Evolutionary conservation across 2,797 vertebrate species (phyloP).

Genomic region (Pelobates cultripes): DNA sequence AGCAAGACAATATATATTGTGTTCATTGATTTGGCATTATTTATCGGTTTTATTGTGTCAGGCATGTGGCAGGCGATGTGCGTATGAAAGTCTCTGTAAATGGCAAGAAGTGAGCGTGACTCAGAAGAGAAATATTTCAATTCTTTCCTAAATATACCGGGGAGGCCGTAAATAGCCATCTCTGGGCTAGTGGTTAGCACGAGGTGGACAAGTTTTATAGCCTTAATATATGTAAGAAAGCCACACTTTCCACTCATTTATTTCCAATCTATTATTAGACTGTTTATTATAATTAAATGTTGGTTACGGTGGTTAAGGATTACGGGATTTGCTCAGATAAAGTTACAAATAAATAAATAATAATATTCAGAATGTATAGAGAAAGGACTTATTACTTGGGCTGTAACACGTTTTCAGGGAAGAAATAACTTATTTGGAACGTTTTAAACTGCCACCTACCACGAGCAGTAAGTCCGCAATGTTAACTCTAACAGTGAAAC

Average conservation of each 20-base stretch:
- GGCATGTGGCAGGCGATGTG: neutral
- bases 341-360: slow-evolving; percentile 59
- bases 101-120: slow-evolving; percentile 23
- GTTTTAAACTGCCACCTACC: slow-evolving; percentile 60
- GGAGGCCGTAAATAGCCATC: slow-evolving; percentile 30
- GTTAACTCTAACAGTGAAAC: too few relatives aligned
- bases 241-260: slow-evolving; percentile 57
- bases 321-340: slow-evolving; percentile 64
- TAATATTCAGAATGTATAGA: slow-evolving; percentile 17
- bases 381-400: slow-evolving; percentile 43
- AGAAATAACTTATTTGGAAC: slow-evolving; percentile 13
- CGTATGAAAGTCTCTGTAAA: neutral
- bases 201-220: slow-evolving; percentile 54
- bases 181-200: slow-evolving; percentile 40
- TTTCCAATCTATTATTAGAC: slow-evolving; percentile 64
- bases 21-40: too few relatives aligned
- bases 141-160: slow-evolving; percentile 41
- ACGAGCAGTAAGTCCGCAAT: too few relatives aligned
- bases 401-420: slow-evolving; percentile 23
- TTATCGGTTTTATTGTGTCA: neutral
- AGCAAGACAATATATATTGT: too few relatives aligned
- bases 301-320: slow-evolving; percentile 61
- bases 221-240: slow-evolving; percentile 46
- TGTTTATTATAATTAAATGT: slow-evolving; percentile 61
- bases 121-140: slow-evolving; percentile 31